phyloP scores from a whole-genome alignment of 53 echinoderm and acorn worm species.

The Echinarachnius parma region DNA sequence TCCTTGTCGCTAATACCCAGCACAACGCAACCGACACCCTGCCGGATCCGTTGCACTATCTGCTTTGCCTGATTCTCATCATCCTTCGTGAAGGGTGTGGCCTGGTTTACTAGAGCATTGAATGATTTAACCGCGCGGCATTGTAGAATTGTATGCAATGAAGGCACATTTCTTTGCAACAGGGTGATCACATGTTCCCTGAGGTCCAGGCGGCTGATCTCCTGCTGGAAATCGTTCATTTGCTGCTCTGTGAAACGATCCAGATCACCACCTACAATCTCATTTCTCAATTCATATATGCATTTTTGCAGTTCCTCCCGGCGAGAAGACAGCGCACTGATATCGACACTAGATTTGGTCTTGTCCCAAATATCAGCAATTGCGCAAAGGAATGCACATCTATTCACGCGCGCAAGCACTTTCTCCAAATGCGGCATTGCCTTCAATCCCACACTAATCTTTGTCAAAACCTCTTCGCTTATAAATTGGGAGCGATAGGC shows the following conservation, averaged over 20 bases:
- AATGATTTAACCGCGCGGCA: constrained; percentile 7
- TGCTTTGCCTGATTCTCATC: constrained; percentile 7
- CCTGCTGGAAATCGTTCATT: constrained; percentile 16
- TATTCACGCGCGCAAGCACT: constrained; percentile 14
- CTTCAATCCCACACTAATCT: neutral
- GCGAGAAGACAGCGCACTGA: neutral
- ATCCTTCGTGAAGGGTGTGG: neutral
- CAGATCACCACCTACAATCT: neutral
- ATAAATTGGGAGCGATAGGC: neutral
- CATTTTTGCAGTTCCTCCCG: too few species aligned
- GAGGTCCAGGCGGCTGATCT: constrained; percentile 6
- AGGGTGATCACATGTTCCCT: neutral
- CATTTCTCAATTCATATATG: constrained; percentile 29
- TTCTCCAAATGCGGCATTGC: constrained; percentile 16
- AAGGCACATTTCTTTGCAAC: constrained; percentile 9
- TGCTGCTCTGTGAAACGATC: constrained; percentile 37
- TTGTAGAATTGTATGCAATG: neutral
- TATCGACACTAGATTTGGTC: neutral
- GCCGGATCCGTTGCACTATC: neutral
- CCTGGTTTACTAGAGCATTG: constrained; percentile 1
- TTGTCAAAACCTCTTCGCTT: neutral
- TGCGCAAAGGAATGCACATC: constrained; percentile 21
- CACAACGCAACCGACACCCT: constrained; percentile 2
- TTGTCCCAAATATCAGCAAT: constrained; percentile 11
- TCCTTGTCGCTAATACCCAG: constrained; percentile 56